These are phyloP conservation scores for Helleia helle DNA, from an alignment of 2,888 invertebrate genomes.

Conservation along the genomic window DNA sequence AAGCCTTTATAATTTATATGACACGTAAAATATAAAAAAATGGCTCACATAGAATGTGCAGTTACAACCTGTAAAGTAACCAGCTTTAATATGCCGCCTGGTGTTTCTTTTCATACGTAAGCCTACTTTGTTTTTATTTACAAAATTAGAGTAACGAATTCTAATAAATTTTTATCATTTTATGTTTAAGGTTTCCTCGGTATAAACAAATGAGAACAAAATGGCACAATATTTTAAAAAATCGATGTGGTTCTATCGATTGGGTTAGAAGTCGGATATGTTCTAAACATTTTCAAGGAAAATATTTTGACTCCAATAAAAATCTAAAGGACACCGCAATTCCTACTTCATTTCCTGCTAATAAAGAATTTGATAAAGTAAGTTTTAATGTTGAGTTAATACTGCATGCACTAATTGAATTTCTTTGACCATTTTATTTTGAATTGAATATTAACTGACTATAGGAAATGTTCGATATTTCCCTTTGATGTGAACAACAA, in stretches of 20 bases:
- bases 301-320: constrained; percentile 45
- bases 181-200: constrained; percentile 41
- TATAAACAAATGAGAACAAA: constrained; percentile 43
- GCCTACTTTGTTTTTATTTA: too few species aligned
- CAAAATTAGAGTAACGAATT: too few species aligned
- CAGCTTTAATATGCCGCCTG: constrained; percentile 41
- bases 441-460: too few species aligned
- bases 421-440: too few species aligned
- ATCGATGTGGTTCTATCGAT: constrained; percentile 44
- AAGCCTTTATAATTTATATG: too few species aligned
- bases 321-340: constrained; percentile 46
- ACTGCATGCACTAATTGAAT: neutral
- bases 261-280: constrained; percentile 54
- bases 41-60: too few species aligned
- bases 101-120: constrained; percentile 47
- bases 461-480: too few species aligned
- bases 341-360: constrained; percentile 44
- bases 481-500: too few species aligned
- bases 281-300: constrained; percentile 54
- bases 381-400: constrained; percentile 10
- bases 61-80: constrained; percentile 49
- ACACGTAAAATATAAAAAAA: too few species aligned
- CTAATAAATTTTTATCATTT: too few species aligned
- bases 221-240: constrained; percentile 48
- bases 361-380: constrained; percentile 28